phyloP scores from a whole-genome alignment of 1,140 invertebrate species.

The Drosophila guanche region DNA sequence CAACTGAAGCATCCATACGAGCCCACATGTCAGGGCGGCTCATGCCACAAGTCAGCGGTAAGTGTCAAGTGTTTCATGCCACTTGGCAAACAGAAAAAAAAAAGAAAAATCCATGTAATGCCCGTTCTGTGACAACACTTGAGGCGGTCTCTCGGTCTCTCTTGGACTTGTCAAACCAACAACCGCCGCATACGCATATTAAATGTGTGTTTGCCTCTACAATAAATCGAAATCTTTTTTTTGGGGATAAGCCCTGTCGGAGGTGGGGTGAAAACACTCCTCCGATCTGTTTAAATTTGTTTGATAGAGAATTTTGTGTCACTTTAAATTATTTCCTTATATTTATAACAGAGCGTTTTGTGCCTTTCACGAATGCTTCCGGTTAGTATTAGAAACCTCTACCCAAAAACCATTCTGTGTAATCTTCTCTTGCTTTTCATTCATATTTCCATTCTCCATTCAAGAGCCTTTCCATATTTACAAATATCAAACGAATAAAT shows the following conservation, averaged over 20 bases:
- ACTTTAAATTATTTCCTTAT: conserved; percentile 2
- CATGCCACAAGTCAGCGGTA: conserved; percentile 77
- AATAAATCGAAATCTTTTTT: conserved; percentile 36
- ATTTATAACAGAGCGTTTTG: neutral
- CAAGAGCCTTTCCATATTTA: neutral
- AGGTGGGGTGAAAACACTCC: conserved; percentile 23
- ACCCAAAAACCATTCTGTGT: too few species aligned
- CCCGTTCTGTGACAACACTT: conserved; percentile 71
- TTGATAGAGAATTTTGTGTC: conserved; percentile 8
- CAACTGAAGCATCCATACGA: conserved; percentile 23
- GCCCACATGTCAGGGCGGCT: conserved; percentile 56
- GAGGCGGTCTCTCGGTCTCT: conserved; percentile 51
- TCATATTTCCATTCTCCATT: too few species aligned
- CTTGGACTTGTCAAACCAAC: conserved; percentile 57
- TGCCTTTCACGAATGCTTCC: too few species aligned
- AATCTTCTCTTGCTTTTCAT: too few species aligned
- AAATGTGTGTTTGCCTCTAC: conserved; percentile 46
- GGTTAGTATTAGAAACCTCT: too few species aligned
- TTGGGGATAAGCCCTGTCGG: conserved; percentile 31
- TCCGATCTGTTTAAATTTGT: conserved; percentile 20
- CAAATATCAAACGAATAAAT: neutral
- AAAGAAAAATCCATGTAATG: conserved; percentile 70
- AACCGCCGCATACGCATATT: conserved; percentile 47
- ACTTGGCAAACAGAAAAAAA: conserved; percentile 47
- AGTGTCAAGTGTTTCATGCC: conserved; percentile 76